Evolutionary conservation across 2,113 vertebrate genomes (phyloP).

Genomic region (Mixornis gularis): DNA sequence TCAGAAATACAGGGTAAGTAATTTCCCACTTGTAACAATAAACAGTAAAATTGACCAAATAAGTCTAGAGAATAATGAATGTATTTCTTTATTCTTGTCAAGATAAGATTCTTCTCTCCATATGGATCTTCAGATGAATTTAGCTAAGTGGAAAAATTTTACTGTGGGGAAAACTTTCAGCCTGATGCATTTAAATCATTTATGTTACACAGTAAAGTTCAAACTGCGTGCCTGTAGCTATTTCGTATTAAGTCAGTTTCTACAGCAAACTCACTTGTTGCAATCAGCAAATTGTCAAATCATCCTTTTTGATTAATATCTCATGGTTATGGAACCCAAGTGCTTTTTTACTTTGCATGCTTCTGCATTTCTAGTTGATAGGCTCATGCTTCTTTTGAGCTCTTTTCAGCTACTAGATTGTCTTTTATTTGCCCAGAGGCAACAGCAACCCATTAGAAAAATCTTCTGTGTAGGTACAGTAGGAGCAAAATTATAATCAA

Average conservation of each 20-base stretch:
- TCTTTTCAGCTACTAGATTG: background rate
- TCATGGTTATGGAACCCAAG: background rate
- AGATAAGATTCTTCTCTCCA: background rate
- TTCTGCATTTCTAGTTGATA: background rate
- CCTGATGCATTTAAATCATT: background rate
- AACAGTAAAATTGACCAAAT: background rate
- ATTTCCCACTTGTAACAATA: background rate
- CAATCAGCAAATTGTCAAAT: background rate
- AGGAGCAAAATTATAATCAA: background rate
- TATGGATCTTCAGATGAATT: background rate
- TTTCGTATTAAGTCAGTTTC: background rate
- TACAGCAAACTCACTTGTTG: background rate
- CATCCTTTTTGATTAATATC: background rate
- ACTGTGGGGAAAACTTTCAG: background rate
- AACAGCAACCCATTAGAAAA: background rate
- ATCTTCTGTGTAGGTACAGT: background rate
- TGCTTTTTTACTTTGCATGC: background rate
- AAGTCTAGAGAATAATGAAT: background rate
- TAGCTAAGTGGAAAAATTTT: background rate
- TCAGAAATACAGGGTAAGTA: constrained; percentile 23
- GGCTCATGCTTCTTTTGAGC: background rate
- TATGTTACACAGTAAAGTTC: background rate
- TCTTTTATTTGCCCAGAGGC: background rate
- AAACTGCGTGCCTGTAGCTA: background rate
- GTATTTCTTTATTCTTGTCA: background rate